Evolutionary conservation across 2,888 invertebrate species (phyloP).

Genomic region (Cerastoderma edule): DNA sequence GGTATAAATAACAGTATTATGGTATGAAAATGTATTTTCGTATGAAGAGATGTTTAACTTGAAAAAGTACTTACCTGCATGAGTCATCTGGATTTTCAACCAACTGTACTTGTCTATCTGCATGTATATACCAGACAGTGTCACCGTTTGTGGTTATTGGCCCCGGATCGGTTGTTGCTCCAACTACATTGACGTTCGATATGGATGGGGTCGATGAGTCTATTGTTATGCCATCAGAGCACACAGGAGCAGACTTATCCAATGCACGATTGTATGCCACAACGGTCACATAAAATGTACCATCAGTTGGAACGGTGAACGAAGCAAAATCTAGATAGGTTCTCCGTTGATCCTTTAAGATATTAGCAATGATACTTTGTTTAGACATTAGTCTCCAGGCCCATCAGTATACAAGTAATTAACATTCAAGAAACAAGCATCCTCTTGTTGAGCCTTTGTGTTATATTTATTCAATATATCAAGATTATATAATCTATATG

Average conservation of each 20-base stretch:
- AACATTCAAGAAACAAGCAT: neutral
- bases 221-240: conserved; percentile 66
- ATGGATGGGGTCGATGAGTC: conserved; percentile 47
- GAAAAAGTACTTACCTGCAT: conserved; percentile 28
- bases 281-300: conserved; percentile 64
- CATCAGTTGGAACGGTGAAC: conserved; percentile 18
- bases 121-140: conserved; percentile 2
- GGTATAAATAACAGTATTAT: no score
- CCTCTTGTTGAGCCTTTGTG: neutral
- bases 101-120: conserved; percentile 1
- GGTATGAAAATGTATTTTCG: no score
- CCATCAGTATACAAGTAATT: neutral
- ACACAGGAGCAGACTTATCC: conserved; percentile 56
- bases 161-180: conserved; percentile 36
- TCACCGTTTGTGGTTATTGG: conserved; percentile 31
- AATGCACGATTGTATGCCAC: conserved; percentile 65
- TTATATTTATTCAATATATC: neutral
- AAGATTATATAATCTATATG: neutral
- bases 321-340: no score
- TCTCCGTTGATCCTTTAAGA: no score
- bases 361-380: no score
- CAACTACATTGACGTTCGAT: conserved; percentile 45
- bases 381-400: no score
- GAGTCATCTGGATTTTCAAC: neutral
- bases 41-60: no score